Base-by-base conservation (phyloP, 2,888 invertebrate genomes). In the Tromatobia lineatoria region DNA sequence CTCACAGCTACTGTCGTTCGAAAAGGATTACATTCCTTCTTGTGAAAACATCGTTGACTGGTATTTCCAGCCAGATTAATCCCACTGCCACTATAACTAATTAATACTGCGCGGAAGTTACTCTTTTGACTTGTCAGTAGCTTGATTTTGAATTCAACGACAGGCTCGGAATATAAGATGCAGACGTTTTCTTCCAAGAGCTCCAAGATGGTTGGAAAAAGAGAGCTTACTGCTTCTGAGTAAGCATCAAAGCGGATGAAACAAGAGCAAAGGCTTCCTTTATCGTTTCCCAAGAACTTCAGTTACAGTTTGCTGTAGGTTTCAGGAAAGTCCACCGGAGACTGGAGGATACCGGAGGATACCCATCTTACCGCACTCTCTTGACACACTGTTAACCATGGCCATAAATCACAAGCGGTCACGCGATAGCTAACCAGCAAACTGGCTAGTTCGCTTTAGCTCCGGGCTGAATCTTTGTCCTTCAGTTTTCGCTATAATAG, bases 371-470 rank as follows among this genome's bases (percentile, higher is more conserved):
- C 61, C 75, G 64, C n/a, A 45, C 69, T 74, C 82, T 69, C 75
- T 64, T 83, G 79, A 79, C 84, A 86, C 85, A 87, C 74, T 78
- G 82, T 83, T 84, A 85, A 83, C 79, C 79, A 64, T 42, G 80
- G 74, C 80, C 75, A 87, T 87, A 87, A 87, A 87, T 87, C 84
- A 87, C 80, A 20, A 54, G 74, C 61, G 67, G 66, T 76, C 76
- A 25, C 54, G 69, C 59, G 74, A 75, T 75, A 75, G 75, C 79
- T 75, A 83, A 76, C 83, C 75, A 50, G 71, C 80, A 50, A 67
- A 73, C 80, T 73, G 76, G 71, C 70, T 61, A 61, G 57, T 57
- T 38, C 57, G 42, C 54, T 61, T 59, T 34, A 4, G 61, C 52
- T 71, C 64, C 42, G 50, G 74, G 61, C 70, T 77, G 64, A 84